Evolutionary conservation across 2,888 invertebrate genomes (phyloP).

Genomic region (Idaea biselata): DNA sequence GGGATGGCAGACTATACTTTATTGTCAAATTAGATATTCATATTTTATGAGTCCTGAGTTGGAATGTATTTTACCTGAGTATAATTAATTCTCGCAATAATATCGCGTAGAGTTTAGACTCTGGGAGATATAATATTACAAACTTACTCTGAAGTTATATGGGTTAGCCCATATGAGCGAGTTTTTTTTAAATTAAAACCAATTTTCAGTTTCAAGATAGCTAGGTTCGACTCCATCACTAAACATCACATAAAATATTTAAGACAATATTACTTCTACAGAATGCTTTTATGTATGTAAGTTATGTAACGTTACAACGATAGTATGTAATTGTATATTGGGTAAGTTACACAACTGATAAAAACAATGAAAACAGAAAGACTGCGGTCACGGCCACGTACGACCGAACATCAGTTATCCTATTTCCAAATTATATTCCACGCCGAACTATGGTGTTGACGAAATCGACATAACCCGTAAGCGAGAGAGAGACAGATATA

Average conservation of each 20-base stretch:
- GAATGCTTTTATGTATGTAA: background rate
- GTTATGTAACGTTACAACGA: conserved; percentile 21
- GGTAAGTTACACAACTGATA: background rate
- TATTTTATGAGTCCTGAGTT: conserved; percentile 3
- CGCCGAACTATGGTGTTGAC: conserved; percentile 45
- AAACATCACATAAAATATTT: background rate
- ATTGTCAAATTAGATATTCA: conserved; percentile 5
- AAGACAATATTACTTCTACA: background rate
- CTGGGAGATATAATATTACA: no score
- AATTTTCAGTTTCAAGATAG: no score
- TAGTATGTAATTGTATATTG: conserved; percentile 22
- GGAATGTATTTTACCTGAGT: background rate
- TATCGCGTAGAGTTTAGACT: background rate
- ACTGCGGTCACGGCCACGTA: conserved; percentile 75
- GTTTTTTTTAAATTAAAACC: no score
- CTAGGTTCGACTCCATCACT: background rate
- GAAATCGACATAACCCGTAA: conserved; percentile 46
- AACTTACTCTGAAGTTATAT: no score
- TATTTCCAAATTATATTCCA: conserved; percentile 72
- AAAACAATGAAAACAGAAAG: conserved; percentile 64
- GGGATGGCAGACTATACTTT: background rate
- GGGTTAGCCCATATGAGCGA: no score
- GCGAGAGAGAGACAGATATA: conserved; percentile 60
- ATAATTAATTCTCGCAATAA: background rate
- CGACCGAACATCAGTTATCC: conserved; percentile 64